Evolutionary conservation across 2,888 invertebrate genomes (phyloP).

Genomic region (Stegana nigrithorax): DNA sequence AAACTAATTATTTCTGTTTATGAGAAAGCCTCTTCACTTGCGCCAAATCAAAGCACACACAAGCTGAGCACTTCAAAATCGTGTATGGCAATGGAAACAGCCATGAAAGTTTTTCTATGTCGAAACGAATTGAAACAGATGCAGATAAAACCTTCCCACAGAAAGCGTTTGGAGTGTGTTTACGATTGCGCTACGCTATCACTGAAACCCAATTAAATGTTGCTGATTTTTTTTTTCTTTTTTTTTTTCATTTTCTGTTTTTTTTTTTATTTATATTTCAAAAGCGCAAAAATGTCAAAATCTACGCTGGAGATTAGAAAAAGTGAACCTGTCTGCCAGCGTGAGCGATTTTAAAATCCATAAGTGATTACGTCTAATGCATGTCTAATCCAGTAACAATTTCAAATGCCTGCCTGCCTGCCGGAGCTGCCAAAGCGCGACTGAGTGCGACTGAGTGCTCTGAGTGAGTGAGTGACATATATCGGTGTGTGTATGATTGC

Average conservation of each 20-base stretch:
- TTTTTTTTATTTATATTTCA: too few species aligned
- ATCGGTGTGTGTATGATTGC: slow-evolving; percentile 18
- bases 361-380: slow-evolving; percentile 48
- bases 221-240: slow-evolving; percentile 1
- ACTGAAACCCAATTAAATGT: slow-evolving; percentile 10
- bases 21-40: too few species aligned
- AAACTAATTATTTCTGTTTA: not conserved
- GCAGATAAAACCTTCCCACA: not conserved
- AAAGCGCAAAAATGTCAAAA: slow-evolving; percentile 18
- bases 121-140: not conserved
- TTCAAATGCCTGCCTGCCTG: slow-evolving; percentile 34
- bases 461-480: slow-evolving; percentile 40
- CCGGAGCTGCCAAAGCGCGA: too few species aligned
- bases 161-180: not conserved
- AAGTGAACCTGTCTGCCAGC: slow-evolving; percentile 28
- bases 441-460: not conserved
- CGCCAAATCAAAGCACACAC: not conserved
- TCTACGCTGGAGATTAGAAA: slow-evolving; percentile 17
- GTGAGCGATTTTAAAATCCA: slow-evolving; percentile 45
- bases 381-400: slow-evolving; percentile 43
- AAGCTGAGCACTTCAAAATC: not conserved
- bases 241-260: too few species aligned
- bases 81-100: not conserved
- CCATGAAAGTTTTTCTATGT: too few species aligned
- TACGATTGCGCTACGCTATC: not conserved